Base-by-base conservation (phyloP, 2,888 invertebrate species). In the Amaurobius ferox region DNA sequence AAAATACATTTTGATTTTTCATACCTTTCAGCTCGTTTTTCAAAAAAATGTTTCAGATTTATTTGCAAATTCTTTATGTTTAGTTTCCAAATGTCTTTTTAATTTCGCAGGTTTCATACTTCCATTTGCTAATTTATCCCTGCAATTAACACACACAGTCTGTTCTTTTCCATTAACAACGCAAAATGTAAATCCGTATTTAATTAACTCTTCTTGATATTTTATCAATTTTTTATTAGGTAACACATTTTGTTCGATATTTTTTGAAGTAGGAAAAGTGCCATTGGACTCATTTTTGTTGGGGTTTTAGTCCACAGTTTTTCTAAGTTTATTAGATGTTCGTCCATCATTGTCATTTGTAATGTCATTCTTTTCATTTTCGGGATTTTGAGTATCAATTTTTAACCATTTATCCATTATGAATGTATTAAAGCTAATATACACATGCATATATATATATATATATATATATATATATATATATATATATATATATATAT, bases 81-180 rank as follows among this genome's bases (percentile, higher is more conserved):
- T 40, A 23, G 32, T 76, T 76, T 48, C 44, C 9, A 44, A 62
- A 23, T 66, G 30, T 44, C 66, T 76, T 76, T 66, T 48, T 66
- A 44, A 66, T 30, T 76, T 66, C 29, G 29, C 66, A 66, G 44
- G 30, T 66, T 77, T 77, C 23, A 48, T 48, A 26, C 48, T 77
- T 32, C 48, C 67, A 77, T 44, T 32, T 77, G 77, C 67, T 48
- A 32, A 67, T 77, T 67, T 48, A 48, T 67, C 32, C 6, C 0
- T 13, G 40, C 44, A 76, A 67, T 13, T 76, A 66, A 48, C 76
- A 67, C 62, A 61, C 48, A 48, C 23, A 1, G 13, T 9, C 30
- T 13, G 23, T 66, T 76, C 76, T 67, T 76, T 6, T 11, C 26
- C 44, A 23, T 48, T 44, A 48, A 76, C 67, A 76, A 67, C 26